phyloP scores from a whole-genome alignment of 1,140 invertebrate species.

The Periplaneta americana region DNA sequence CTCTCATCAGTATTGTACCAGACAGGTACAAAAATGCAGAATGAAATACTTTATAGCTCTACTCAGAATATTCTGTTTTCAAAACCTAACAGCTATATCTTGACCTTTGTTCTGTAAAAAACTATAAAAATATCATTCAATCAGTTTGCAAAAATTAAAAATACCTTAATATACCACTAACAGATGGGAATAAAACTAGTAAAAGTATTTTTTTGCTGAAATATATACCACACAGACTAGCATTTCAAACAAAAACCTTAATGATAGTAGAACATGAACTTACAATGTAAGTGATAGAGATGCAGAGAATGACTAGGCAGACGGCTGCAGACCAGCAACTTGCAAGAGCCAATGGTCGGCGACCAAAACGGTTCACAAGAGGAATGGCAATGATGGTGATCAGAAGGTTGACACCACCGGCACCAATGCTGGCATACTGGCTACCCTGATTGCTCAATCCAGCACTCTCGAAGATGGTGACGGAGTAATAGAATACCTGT shows the following conservation, averaged over 20 bases:
- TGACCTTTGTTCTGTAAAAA: too few species aligned
- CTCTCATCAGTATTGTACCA: too few species aligned
- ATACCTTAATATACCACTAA: too few species aligned
- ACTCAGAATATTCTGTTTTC: too few species aligned
- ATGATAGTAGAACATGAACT: constrained; percentile 30
- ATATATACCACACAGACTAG: too few species aligned
- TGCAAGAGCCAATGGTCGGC: constrained; percentile 49
- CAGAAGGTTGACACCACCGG: constrained; percentile 61
- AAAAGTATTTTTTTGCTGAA: too few species aligned
- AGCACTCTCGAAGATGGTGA: constrained; percentile 61
- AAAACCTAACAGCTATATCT: too few species aligned
- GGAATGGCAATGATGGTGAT: constrained; percentile 58
- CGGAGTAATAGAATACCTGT: constrained; percentile 78
- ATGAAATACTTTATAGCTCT: too few species aligned
- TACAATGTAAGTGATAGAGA: constrained; percentile 52
- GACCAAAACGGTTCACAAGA: constrained; percentile 49
- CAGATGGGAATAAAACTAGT: too few species aligned
- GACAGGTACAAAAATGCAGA: too few species aligned
- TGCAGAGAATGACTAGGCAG: constrained; percentile 48
- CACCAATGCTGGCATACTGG: constrained; percentile 65
- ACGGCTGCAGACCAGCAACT: constrained; percentile 46
- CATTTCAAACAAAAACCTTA: background rate
- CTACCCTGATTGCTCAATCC: constrained; percentile 46
- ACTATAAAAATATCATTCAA: too few species aligned
- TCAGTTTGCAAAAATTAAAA: too few species aligned